phyloP scores from a whole-genome alignment of 2,797 vertebrate species.

The Gallinago solitaria region DNA sequence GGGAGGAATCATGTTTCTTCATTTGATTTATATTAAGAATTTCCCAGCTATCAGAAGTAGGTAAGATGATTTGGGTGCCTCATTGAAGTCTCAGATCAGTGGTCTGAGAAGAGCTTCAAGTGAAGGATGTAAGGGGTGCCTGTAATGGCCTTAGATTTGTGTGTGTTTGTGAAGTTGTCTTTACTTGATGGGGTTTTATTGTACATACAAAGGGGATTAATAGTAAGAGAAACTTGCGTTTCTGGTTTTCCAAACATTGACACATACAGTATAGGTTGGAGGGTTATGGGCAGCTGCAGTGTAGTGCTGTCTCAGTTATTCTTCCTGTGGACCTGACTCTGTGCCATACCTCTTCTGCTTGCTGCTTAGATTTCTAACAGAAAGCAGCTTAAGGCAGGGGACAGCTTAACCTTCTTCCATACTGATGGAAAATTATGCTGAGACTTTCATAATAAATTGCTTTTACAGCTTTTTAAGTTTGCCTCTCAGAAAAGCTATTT shows the following conservation, averaged over 20 bases:
- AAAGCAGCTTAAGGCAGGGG: conserved; percentile 61
- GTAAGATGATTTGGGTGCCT: not conserved
- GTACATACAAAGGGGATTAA: not conserved
- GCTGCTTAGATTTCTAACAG: conserved; percentile 1
- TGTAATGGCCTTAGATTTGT: not conserved
- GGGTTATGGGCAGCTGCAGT: not conserved
- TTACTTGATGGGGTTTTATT: not conserved
- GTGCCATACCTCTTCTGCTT: not conserved
- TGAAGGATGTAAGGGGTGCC: not conserved
- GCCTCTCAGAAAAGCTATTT: conserved; percentile 50
- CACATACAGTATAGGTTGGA: not conserved
- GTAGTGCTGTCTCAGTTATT: not conserved
- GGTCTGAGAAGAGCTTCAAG: not conserved
- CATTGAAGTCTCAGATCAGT: not conserved
- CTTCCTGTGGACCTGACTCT: not conserved
- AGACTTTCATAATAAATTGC: conserved; percentile 61
- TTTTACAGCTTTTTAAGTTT: conserved; percentile 62
- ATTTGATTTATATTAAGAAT: not conserved
- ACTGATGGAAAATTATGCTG: conserved; percentile 61
- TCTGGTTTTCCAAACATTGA: not conserved
- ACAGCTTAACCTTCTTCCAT: conserved; percentile 61
- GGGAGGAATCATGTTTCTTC: not conserved
- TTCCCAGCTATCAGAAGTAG: not conserved
- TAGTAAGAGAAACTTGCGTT: not conserved
- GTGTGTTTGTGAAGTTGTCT: not conserved